Conservation (phyloP, 1,140 invertebrate genomes). For the Cherax quadricarinatus region DNA sequence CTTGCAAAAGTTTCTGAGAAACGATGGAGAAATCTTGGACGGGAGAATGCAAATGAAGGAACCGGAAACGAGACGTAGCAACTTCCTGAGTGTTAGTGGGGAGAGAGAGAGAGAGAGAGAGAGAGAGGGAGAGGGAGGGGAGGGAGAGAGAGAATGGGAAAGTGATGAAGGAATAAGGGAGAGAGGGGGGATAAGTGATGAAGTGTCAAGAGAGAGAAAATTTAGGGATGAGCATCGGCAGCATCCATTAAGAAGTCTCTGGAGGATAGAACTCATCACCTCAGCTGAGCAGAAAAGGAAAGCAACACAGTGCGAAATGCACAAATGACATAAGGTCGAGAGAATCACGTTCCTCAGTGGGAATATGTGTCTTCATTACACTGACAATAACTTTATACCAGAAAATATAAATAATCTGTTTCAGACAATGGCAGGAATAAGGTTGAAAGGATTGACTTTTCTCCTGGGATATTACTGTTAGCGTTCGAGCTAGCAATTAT, state of each 20-base stretch:
- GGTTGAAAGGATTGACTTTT: no score
- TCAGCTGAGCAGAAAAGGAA: background rate
- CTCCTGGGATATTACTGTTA: no score
- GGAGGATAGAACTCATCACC: background rate
- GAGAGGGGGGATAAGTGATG: background rate
- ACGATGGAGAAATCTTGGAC: background rate
- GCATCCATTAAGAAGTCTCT: background rate
- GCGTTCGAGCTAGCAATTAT: no score
- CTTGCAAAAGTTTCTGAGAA: background rate
- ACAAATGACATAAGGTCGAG: background rate
- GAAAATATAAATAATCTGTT: no score
- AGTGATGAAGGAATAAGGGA: background rate
- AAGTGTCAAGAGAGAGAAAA: background rate
- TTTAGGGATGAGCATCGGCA: background rate
- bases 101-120: constrained; percentile 5
- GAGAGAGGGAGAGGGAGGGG: constrained; percentile 19
- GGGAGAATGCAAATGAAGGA: background rate
- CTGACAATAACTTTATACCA: no score
- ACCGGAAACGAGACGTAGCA: background rate
- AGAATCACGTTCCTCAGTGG: no score
- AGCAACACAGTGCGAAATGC: background rate
- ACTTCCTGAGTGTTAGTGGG: background rate
- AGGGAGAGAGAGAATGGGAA: constrained; percentile 6
- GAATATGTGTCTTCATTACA: no score
- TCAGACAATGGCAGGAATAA: no score